phyloP scores from a whole-genome alignment of 2,113 vertebrate genomes.

The Scytalopus superciliaris region DNA sequence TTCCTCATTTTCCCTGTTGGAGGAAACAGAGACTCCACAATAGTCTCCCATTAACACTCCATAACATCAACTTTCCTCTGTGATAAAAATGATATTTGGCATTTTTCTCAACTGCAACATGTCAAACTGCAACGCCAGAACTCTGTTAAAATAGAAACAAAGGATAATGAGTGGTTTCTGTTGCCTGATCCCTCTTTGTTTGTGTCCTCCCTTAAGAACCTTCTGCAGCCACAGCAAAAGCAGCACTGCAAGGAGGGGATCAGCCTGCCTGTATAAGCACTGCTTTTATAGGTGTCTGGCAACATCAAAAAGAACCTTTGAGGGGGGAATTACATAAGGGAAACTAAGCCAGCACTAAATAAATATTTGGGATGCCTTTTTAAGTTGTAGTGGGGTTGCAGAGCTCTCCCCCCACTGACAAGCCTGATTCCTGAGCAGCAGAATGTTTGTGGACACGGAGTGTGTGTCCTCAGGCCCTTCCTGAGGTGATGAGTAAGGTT shows the following conservation, averaged over 20 bases:
- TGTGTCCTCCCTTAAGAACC: background rate
- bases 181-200: background rate
- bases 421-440: background rate
- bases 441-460: background rate
- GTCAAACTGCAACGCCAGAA: background rate
- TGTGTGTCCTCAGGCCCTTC: background rate
- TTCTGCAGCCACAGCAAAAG: background rate
- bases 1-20: background rate
- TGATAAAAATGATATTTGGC: background rate
- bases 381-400: background rate
- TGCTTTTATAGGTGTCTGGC: slow-evolving; percentile 9
- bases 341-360: slow-evolving; percentile 6
- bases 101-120: background rate
- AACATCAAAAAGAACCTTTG: slow-evolving; percentile 8
- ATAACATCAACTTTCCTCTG: background rate
- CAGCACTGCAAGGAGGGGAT: background rate
- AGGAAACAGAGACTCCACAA: background rate
- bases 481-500: background rate
- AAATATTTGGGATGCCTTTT: slow-evolving; percentile 39
- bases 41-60: background rate
- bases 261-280: background rate
- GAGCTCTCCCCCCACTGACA: background rate
- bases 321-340: background rate
- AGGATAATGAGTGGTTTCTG: background rate
- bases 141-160: background rate